A percentile compares a stretch with the other conserved stretches of the same genome.
phyloP scores from a whole-genome alignment of 2,888 invertebrate species.

The Tetragnatha montana region DNA sequence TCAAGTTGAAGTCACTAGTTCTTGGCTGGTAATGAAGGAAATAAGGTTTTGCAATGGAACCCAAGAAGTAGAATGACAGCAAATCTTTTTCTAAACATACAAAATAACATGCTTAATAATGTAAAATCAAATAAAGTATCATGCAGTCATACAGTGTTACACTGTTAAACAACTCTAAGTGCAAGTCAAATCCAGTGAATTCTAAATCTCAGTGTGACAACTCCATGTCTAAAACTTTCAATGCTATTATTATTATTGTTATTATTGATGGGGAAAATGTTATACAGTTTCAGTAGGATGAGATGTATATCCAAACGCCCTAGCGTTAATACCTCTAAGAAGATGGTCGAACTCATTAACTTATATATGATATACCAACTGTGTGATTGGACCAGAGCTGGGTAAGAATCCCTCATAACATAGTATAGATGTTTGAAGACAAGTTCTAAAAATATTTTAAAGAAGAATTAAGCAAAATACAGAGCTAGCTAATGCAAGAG shows the following conservation, averaged over 20 bases:
- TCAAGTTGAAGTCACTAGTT: no score
- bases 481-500: conserved; percentile 15
- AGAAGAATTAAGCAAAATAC: conserved; percentile 59
- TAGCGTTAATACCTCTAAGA: conserved; percentile 70
- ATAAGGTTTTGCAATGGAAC: no score
- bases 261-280: conserved; percentile 49
- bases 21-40: no score
- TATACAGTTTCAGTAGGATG: conserved; percentile 63
- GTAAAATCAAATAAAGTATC: neutral
- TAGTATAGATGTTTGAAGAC: conserved; percentile 68
- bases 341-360: conserved; percentile 61
- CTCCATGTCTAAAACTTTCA: conserved; percentile 42
- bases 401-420: conserved; percentile 68
- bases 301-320: conserved; percentile 54
- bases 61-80: no score
- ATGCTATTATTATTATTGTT: conserved; percentile 61
- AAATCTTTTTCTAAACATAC: no score
- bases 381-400: conserved; percentile 70
- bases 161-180: conserved; percentile 27
- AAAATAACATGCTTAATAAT: no score
- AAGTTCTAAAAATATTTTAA: conserved; percentile 68
- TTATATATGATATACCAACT: conserved; percentile 71
- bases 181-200: conserved; percentile 49
- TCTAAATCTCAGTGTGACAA: conserved; percentile 40
- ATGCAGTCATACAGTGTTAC: conserved; percentile 27